These are phyloP conservation scores for Limulus polyphemus DNA, from an alignment of 2,888 invertebrate genomes.

Conservation along the genomic window DNA sequence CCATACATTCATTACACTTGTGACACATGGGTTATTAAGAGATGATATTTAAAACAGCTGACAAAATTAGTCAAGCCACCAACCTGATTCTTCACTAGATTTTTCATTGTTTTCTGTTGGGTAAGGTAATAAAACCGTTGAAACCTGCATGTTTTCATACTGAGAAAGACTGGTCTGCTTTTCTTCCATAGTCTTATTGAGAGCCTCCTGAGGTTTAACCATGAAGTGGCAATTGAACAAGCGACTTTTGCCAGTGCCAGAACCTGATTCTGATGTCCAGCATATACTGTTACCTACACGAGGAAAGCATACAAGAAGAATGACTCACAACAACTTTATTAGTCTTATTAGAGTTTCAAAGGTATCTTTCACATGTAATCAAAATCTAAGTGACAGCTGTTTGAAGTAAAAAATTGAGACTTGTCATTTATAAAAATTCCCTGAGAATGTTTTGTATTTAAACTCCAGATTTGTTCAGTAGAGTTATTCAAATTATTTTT, in stretches of 20 bases:
- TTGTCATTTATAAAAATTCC: too few relatives aligned
- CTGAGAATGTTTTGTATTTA: too few relatives aligned
- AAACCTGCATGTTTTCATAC: constrained; percentile 56
- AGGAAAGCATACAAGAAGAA: neutral
- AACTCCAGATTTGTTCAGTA: too few relatives aligned
- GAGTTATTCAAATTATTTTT: too few relatives aligned
- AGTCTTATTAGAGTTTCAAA: too few relatives aligned
- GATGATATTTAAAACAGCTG: too few relatives aligned
- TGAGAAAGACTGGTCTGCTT: constrained; percentile 48
- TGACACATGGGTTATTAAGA: too few relatives aligned
- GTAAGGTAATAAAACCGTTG: constrained; percentile 36
- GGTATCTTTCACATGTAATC: too few relatives aligned
- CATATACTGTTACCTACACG: constrained; percentile 15
- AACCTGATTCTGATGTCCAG: constrained; percentile 11
- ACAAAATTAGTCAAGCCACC: neutral
- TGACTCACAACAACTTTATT: neutral
- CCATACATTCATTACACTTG: too few relatives aligned
- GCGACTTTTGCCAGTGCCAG: constrained; percentile 37
- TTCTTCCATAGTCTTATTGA: constrained; percentile 50
- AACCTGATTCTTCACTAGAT: neutral
- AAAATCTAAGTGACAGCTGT: too few relatives aligned
- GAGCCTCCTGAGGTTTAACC: constrained; percentile 47
- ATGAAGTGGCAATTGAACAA: constrained; percentile 57
- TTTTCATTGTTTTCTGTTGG: constrained; percentile 26
- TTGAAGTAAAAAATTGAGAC: too few relatives aligned